Evolutionary conservation across 2,797 vertebrate species (phyloP).

Genomic region (Pantherophis vulpinus): DNA sequence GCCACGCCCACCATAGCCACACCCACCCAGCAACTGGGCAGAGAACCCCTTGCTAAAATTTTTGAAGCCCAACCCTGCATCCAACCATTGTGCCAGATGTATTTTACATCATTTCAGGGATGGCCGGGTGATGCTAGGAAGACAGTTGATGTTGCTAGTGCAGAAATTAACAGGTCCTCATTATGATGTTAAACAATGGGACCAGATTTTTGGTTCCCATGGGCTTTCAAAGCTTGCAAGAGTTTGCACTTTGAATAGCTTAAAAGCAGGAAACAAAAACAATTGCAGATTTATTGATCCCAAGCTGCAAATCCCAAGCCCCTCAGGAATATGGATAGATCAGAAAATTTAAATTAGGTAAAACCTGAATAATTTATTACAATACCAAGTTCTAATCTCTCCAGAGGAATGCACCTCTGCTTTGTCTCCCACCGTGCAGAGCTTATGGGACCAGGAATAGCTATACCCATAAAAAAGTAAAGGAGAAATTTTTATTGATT

Average conservation of each 20-base stretch:
- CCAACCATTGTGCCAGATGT: not conserved
- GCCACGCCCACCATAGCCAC: too few relatives aligned
- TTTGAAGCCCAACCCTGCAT: not conserved
- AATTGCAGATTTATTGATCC: not conserved
- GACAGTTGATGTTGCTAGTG: not conserved
- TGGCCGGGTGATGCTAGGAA: not conserved
- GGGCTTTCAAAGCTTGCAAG: not conserved
- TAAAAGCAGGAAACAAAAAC: not conserved
- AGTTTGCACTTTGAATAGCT: not conserved
- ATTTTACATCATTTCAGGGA: not conserved
- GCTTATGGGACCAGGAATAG: not conserved
- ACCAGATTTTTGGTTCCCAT: not conserved
- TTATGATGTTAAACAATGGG: not conserved
- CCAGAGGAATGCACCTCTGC: not conserved
- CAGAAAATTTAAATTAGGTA: not conserved
- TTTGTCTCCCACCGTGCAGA: not conserved
- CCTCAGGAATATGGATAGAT: not conserved
- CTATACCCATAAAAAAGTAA: not conserved
- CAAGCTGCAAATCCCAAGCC: not conserved
- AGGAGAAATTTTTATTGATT: not conserved
- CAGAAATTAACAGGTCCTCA: not conserved
- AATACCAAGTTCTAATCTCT: not conserved
- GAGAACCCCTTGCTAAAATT: too few relatives aligned
- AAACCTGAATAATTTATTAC: not conserved
- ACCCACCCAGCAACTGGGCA: too few relatives aligned